Base-by-base conservation (phyloP, 64 coral and sea anemone genomes). In the Astreopora myriophthalma region DNA sequence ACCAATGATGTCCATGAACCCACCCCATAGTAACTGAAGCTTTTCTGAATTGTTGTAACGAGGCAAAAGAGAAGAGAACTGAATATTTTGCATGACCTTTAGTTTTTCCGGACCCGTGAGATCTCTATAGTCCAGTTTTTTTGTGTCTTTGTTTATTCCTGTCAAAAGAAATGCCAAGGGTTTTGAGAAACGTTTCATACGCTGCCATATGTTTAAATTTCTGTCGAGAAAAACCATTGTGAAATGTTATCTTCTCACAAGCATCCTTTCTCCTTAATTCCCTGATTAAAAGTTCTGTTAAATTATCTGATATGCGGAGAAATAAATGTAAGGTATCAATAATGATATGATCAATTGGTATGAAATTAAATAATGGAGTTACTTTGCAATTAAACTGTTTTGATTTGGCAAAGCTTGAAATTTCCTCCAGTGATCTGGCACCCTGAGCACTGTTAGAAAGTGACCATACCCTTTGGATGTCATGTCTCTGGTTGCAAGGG, bases 261-360 rank as follows among this genome's bases (percentile, higher is more conserved):
- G 10, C 6, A 44, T 44, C 40, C 10, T 44, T 5, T 7, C 40
- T 5, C 10, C 10, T 5, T 10, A 44, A 10, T 10, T 44, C 40
- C 10, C 10, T 5, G 40, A 44, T 2, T 5, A 44, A 10, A 10
- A 44, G 40, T 5, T 44, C 10, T 7, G 10, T 44, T 34, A 71
- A 17, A 9, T 67, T 85, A 68, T 85, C 82, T 22, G 82, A 85
- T 34, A 85, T 85, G 19, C 34, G 31, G 11, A 85, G 27, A 63
- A 85, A 85, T 2, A 71, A 16, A 14, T 71, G 68, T 1, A 71
- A 34, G 8, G 68, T 13, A 2, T 34, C 27, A 1, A 33, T 85
- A 2, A 85, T 20, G n/a, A 85, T 31, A 85, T 85, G 81, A 62
- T 85, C 81, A 42, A 85, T 12, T 5, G 32, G 34, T 24, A 85